Evolutionary conservation across 2,113 vertebrate genomes (phyloP).

Genomic region (Toxotes chatareus): DNA sequence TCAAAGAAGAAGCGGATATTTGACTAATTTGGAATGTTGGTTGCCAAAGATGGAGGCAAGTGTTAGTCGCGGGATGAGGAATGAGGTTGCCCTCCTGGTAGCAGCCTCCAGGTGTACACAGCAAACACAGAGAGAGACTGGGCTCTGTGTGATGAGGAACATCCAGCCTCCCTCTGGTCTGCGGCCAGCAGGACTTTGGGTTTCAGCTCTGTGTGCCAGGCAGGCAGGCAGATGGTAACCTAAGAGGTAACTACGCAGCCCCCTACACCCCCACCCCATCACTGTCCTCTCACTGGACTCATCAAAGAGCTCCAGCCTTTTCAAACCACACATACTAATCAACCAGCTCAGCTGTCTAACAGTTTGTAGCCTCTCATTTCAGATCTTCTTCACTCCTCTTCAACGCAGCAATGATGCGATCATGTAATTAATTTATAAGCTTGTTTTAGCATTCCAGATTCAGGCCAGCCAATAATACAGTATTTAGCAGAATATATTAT

Average conservation of each 20-base stretch:
- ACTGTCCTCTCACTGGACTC: slow-evolving; percentile 33
- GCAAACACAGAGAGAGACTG: slow-evolving; percentile 34
- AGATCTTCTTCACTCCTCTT: slow-evolving; percentile 19
- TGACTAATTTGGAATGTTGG: slow-evolving; percentile 67
- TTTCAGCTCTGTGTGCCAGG: slow-evolving; percentile 45
- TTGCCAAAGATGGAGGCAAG: slow-evolving; percentile 41
- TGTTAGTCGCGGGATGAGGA: slow-evolving; percentile 31
- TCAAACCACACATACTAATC: slow-evolving; percentile 59
- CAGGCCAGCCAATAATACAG: slow-evolving; percentile 65
- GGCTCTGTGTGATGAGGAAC: slow-evolving; percentile 45
- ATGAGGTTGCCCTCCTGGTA: slow-evolving; percentile 26
- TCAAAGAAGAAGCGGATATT: slow-evolving; percentile 52
- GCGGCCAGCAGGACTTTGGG: slow-evolving; percentile 57
- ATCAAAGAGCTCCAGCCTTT: slow-evolving; percentile 60
- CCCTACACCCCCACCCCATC: not conserved
- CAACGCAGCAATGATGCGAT: slow-evolving; percentile 46
- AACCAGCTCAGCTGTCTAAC: slow-evolving; percentile 10
- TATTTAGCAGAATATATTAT: slow-evolving; percentile 65
- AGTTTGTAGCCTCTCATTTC: slow-evolving; percentile 16
- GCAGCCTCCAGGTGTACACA: slow-evolving; percentile 61
- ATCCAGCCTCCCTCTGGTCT: slow-evolving; percentile 54
- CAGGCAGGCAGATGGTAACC: slow-evolving; percentile 73
- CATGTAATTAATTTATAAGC: slow-evolving; percentile 71
- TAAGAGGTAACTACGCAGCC: slow-evolving; percentile 47
- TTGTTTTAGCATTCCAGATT: slow-evolving; percentile 56